phyloP scores from a whole-genome alignment of 2,888 invertebrate species.

The Macropis europaea region DNA sequence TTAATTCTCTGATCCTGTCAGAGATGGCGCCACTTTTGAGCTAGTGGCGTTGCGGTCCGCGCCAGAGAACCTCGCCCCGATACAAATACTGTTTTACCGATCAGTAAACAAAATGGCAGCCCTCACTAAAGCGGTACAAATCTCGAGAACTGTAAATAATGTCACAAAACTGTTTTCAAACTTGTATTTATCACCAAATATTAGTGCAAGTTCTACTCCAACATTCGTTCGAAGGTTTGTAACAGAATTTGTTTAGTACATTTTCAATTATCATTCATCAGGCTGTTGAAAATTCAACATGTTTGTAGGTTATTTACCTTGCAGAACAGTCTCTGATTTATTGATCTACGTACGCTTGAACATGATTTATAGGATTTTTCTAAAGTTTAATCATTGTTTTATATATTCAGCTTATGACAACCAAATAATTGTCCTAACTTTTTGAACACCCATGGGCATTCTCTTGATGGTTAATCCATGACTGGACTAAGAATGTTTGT shows the following conservation, averaged over 20 bases:
- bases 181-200: constrained; percentile 47
- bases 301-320: background rate
- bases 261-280: background rate
- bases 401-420: no score
- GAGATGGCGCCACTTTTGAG: no score
- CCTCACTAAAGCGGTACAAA: constrained; percentile 59
- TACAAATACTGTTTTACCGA: background rate
- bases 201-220: background rate
- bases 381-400: background rate
- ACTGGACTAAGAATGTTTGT: no score
- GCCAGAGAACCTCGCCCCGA: no score
- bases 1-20: no score
- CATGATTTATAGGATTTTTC: background rate
- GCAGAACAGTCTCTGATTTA: background rate
- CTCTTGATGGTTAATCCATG: no score
- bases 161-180: constrained; percentile 68
- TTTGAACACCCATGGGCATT: no score
- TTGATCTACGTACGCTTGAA: background rate
- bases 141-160: constrained; percentile 63
- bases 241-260: background rate
- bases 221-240: constrained; percentile 41
- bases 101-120: constrained; percentile 64
- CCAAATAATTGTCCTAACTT: no score
- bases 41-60: no score
- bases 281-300: background rate